Evolutionary conservation across 53 echinoderm and acorn worm genomes (phyloP).

Genomic region (Holothuria leucospilota): DNA sequence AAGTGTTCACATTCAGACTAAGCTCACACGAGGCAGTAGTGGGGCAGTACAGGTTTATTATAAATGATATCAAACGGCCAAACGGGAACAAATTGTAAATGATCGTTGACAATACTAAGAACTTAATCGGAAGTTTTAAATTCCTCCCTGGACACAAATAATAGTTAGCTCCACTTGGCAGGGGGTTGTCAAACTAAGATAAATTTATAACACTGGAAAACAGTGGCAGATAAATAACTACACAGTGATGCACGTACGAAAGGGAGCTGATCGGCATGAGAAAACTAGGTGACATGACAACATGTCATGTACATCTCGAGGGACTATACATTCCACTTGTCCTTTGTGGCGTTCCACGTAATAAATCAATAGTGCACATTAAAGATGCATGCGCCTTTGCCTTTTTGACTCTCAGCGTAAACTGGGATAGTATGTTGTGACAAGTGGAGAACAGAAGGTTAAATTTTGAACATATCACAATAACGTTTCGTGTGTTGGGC

Average conservation of each 20-base stretch:
- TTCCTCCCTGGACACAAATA: not conserved
- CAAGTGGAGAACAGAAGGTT: not conserved
- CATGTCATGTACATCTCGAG: constrained; percentile 19
- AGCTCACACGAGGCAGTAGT: too few species aligned
- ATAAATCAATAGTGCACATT: not conserved
- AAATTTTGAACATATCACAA: too few species aligned
- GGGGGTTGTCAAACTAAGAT: constrained; percentile 32
- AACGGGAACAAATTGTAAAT: too few species aligned
- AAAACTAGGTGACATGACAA: constrained; percentile 17
- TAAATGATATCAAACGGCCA: too few species aligned
- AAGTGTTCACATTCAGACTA: too few species aligned
- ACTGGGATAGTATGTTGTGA: not conserved
- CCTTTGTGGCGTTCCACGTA: constrained; percentile 22
- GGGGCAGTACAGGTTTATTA: not conserved
- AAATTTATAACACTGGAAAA: too few species aligned
- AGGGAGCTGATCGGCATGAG: not conserved
- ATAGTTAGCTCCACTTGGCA: not conserved
- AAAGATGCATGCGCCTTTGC: too few species aligned
- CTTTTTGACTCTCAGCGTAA: not conserved
- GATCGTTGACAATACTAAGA: too few species aligned
- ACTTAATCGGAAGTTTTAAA: not conserved
- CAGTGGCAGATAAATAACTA: too few species aligned
- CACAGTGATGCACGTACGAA: not conserved
- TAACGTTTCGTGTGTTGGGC: too few species aligned
- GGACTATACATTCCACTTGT: constrained; percentile 38